Conservation (phyloP, 1,140 invertebrate genomes). For the Rhopalosiphum maidis region DNA sequence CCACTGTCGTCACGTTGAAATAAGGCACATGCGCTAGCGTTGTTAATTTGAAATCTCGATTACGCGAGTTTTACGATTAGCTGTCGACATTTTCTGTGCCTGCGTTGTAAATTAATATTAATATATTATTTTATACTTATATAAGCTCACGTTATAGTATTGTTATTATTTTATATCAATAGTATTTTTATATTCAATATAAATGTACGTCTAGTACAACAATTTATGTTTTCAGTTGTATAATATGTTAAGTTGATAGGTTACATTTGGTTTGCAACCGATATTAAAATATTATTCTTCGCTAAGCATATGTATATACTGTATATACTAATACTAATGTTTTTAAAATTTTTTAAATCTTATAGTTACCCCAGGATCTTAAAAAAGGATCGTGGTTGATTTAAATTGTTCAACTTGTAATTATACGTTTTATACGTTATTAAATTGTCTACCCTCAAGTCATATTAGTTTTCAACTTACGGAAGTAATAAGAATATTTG, state of each 20-base stretch:
- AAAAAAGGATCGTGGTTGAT: neutral
- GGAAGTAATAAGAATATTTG: neutral
- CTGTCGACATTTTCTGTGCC: neutral
- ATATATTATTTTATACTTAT: neutral
- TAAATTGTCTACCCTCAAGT: neutral
- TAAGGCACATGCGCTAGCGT: neutral
- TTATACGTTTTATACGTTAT: neutral
- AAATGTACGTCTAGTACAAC: too few species aligned
- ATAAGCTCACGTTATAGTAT: neutral
- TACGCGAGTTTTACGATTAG: neutral
- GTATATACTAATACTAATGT: neutral
- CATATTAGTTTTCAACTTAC: neutral
- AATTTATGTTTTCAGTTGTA: neutral
- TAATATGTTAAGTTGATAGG: too few species aligned
- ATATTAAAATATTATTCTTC: neutral
- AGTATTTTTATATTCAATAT: too few species aligned
- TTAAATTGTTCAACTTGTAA: neutral
- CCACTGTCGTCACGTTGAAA: neutral
- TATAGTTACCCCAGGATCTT: neutral
- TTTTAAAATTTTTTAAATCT: neutral
- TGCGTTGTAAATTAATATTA: neutral
- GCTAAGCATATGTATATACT: neutral
- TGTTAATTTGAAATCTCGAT: neutral
- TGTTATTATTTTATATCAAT: neutral
- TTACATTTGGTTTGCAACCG: neutral